These are phyloP conservation scores for Rhinichthys osculus DNA, from an alignment of 2,797 vertebrate genomes.

Conservation along the genomic window DNA sequence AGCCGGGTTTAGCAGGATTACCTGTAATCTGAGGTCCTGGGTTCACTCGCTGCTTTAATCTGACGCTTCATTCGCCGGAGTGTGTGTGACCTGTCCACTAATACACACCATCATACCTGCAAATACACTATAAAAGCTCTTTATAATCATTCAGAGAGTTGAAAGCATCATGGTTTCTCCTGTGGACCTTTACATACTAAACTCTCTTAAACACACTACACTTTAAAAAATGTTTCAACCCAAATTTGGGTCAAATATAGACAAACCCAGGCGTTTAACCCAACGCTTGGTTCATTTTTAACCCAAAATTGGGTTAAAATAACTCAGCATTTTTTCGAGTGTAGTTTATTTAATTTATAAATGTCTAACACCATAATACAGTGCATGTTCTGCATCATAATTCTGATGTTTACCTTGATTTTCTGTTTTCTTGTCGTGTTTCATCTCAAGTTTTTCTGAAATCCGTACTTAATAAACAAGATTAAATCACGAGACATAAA, in stretches of 20 bases:
- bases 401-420: background rate
- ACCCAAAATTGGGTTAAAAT: too few relatives aligned
- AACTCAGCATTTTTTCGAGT: too few relatives aligned
- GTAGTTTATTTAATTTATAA: background rate
- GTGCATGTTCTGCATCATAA: background rate
- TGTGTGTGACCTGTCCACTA: constrained; percentile 1
- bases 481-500: background rate
- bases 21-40: constrained; percentile 73
- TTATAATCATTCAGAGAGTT: background rate
- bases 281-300: too few relatives aligned
- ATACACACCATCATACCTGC: background rate
- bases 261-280: too few relatives aligned
- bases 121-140: background rate
- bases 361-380: too few relatives aligned
- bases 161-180: too few relatives aligned
- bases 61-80: constrained; percentile 65
- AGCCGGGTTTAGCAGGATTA: constrained; percentile 73
- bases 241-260: too few relatives aligned
- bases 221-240: too few relatives aligned
- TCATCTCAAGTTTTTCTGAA: background rate
- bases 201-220: too few relatives aligned
- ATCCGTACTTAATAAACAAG: background rate
- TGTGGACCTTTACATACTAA: too few relatives aligned
- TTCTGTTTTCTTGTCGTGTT: background rate
- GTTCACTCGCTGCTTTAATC: constrained; percentile 75